Percentiles rank a stretch among this genome's conserved stretches.
phyloP scores from a whole-genome alignment of 2,113 vertebrate genomes.

The Electrona antarctica region DNA sequence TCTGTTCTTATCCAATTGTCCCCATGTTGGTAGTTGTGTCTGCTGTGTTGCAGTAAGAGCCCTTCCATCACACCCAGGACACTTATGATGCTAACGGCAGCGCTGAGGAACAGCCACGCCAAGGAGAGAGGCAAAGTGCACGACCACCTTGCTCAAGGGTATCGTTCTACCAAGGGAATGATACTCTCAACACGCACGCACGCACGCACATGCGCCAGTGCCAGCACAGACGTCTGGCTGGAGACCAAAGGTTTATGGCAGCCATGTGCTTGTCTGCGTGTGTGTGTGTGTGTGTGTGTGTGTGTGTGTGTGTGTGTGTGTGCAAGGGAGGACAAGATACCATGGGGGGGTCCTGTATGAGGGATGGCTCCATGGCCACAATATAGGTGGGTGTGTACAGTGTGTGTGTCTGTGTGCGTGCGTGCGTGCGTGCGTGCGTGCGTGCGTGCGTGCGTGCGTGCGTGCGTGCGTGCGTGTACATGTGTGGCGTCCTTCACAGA shows the following conservation, averaged over 20 bases:
- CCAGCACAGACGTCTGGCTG: conserved; percentile 37
- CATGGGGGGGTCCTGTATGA: conserved; percentile 65
- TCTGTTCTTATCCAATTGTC: not conserved
- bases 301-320: conserved; percentile 32
- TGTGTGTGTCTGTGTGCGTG: too few relatives aligned
- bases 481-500: conserved; percentile 56
- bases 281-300: conserved; percentile 24
- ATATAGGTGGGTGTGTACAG: conserved; percentile 24
- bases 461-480: too few relatives aligned
- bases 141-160: conserved; percentile 68
- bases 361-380: conserved; percentile 56
- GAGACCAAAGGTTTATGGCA: conserved; percentile 40
- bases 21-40: not conserved
- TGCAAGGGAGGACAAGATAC: conserved; percentile 23
- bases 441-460: too few relatives aligned
- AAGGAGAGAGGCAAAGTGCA: conserved; percentile 6
- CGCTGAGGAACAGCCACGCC: conserved; percentile 2
- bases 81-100: not conserved
- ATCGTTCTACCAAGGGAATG: conserved; percentile 23
- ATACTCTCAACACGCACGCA: conserved; percentile 13
- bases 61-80: not conserved
- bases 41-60: not conserved
- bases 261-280: conserved; percentile 14
- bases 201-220: not conserved
- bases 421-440: too few relatives aligned